Evolutionary conservation across 2,797 vertebrate species (phyloP).

Genomic region (Babyrousa celebensis): DNA sequence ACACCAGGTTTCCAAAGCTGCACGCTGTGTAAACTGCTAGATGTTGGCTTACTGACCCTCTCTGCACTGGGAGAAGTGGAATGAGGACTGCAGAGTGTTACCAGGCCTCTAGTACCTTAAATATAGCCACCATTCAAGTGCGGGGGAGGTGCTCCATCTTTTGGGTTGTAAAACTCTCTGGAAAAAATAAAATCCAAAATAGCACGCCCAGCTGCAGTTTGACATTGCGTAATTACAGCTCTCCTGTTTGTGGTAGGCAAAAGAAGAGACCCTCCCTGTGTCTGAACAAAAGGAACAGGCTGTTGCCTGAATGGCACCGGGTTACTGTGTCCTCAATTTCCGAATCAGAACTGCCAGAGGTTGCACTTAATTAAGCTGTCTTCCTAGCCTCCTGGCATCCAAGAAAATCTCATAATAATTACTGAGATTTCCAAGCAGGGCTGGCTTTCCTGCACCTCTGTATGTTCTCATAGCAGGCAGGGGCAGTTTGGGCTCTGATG

Average conservation of each 20-base stretch:
- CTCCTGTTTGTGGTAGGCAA: slow-evolving; percentile 69
- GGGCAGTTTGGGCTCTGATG: not conserved
- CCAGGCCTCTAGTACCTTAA: slow-evolving; percentile 26
- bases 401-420: slow-evolving; percentile 50
- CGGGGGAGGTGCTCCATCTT: slow-evolving; percentile 32
- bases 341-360: slow-evolving; percentile 70
- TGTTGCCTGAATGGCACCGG: slow-evolving; percentile 49
- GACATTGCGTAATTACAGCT: slow-evolving; percentile 71
- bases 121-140: not conserved
- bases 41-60: slow-evolving; percentile 1
- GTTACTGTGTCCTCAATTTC: slow-evolving; percentile 70
- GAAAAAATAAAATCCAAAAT: slow-evolving; percentile 81
- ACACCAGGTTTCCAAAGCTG: not conserved
- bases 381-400: not conserved
- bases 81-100: slow-evolving; percentile 1
- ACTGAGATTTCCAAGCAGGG: slow-evolving; percentile 34
- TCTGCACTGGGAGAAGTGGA: not conserved
- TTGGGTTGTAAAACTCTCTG: slow-evolving; percentile 62
- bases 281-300: slow-evolving; percentile 57
- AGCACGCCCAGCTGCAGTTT: slow-evolving; percentile 60
- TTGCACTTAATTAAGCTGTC: slow-evolving; percentile 73
- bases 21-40: not conserved
- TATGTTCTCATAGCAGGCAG: not conserved
- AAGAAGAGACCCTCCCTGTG: slow-evolving; percentile 67
- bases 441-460: not conserved